A percentile compares a stretch with the other conserved stretches of the same genome.
These are phyloP conservation scores for Phymanthus crucifer DNA, from an alignment of 92 coral and sea anemone species.

Conservation along the genomic window DNA sequence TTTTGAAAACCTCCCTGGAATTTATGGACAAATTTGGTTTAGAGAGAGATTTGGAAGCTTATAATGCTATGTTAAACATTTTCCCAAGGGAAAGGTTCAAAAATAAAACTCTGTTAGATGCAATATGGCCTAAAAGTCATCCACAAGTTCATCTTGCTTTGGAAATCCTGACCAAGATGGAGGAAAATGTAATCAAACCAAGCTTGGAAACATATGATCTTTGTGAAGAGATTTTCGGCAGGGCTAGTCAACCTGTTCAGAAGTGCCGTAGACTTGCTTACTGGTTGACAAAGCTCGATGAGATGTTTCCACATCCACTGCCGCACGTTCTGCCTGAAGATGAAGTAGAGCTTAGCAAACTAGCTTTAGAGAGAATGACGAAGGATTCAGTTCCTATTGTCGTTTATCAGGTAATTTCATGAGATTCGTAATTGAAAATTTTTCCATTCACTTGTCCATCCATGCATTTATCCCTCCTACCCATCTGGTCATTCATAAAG, in stretches of 20 bases:
- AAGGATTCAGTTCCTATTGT: conserved; percentile 61
- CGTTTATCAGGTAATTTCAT: conserved; percentile 61
- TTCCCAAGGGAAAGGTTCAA: conserved; percentile 90
- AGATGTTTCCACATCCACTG: conserved; percentile 94
- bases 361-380: conserved; percentile 81
- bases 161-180: conserved; percentile 91
- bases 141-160: conserved; percentile 93
- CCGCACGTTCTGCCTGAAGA: conserved; percentile 78
- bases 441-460: no score
- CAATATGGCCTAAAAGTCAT: conserved; percentile 94
- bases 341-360: conserved; percentile 70
- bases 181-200: conserved; percentile 86
- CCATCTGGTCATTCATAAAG: no score
- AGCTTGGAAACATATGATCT: conserved; percentile 81
- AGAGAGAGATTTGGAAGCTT: conserved; percentile 75
- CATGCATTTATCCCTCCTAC: no score
- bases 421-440: no score
- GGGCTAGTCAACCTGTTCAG: conserved; percentile 93
- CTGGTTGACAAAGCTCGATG: conserved; percentile 93
- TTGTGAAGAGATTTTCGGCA: conserved; percentile 83
- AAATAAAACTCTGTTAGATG: conserved; percentile 89
- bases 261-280: conserved; percentile 84
- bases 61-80: conserved; percentile 72
- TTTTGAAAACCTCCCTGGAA: conserved; percentile 68
- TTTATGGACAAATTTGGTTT: conserved; percentile 86